phyloP scores from a whole-genome alignment of 2,797 vertebrate species.

The Neoniphon sammara region DNA sequence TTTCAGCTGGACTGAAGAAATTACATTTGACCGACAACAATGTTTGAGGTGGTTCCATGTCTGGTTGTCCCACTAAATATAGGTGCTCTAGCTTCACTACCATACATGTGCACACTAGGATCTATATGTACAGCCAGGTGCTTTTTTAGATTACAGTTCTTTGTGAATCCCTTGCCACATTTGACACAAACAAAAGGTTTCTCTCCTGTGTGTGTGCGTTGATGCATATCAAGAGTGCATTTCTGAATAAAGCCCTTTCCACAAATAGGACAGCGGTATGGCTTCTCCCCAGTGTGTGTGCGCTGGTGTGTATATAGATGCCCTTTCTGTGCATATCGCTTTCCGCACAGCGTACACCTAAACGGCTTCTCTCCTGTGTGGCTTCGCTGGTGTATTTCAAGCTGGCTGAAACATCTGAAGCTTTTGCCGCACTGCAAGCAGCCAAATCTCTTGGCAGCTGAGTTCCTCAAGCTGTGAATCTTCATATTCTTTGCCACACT shows the following conservation, averaged over 20 bases:
- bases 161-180: slow-evolving; percentile 80
- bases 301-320: slow-evolving; percentile 86
- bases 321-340: slow-evolving; percentile 83
- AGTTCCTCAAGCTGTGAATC: slow-evolving; percentile 69
- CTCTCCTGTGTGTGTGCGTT: slow-evolving; percentile 84
- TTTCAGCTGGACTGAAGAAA: slow-evolving; percentile 25
- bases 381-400: slow-evolving; percentile 85
- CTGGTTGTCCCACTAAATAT: slow-evolving; percentile 57
- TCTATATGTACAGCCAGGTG: slow-evolving; percentile 71
- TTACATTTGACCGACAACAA: slow-evolving; percentile 8
- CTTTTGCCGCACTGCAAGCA: slow-evolving; percentile 82
- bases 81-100: slow-evolving; percentile 45
- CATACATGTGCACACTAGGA: slow-evolving; percentile 58
- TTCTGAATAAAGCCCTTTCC: slow-evolving; percentile 86
- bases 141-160: slow-evolving; percentile 78
- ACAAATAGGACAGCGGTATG: slow-evolving; percentile 82
- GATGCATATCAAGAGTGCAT: slow-evolving; percentile 86
- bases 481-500: slow-evolving; percentile 67
- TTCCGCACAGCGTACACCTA: slow-evolving; percentile 82
- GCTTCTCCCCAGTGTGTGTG: slow-evolving; percentile 85
- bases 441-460: slow-evolving; percentile 75
- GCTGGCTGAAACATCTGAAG: slow-evolving; percentile 84
- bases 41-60: slow-evolving; percentile 54
- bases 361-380: slow-evolving; percentile 86
- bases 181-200: slow-evolving; percentile 82